Percentiles rank a stretch among this genome's conserved stretches.
phyloP scores from a whole-genome alignment of 2,888 invertebrate genomes.

The Notodonta ziczac region DNA sequence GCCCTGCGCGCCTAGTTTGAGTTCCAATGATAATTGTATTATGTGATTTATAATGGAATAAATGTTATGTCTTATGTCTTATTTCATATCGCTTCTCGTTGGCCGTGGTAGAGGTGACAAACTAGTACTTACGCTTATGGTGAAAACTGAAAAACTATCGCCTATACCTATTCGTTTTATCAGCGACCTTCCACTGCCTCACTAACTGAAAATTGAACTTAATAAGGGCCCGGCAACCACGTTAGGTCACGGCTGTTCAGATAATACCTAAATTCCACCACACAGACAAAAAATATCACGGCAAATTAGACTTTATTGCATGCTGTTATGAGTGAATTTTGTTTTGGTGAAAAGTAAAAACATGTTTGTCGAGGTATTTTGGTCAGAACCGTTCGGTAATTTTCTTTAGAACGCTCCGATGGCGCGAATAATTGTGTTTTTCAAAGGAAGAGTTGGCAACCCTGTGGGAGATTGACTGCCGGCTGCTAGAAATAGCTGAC shows the following conservation, averaged over 20 bases:
- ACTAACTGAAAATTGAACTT: slow-evolving; percentile 61
- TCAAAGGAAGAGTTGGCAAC: slow-evolving; percentile 63
- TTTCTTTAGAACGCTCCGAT: slow-evolving; percentile 78
- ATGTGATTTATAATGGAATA: too few relatives aligned
- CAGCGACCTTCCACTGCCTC: slow-evolving; percentile 34
- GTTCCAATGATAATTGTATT: too few relatives aligned
- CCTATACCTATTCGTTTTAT: slow-evolving; percentile 26
- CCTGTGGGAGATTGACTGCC: slow-evolving; percentile 52
- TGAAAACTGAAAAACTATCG: not conserved
- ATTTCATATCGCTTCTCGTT: not conserved
- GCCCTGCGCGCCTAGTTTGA: too few relatives aligned
- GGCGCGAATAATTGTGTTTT: slow-evolving; percentile 78
- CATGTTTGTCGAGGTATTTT: slow-evolving; percentile 60
- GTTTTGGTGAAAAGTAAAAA: slow-evolving; percentile 34
- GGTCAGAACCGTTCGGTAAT: slow-evolving; percentile 65
- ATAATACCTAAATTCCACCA: slow-evolving; percentile 62
- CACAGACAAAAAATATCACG: slow-evolving; percentile 25
- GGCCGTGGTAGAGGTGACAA: not conserved
- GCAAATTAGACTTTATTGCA: slow-evolving; percentile 42
- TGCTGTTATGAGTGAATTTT: slow-evolving; percentile 20
- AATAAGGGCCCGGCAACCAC: slow-evolving; percentile 56
- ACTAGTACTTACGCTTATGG: not conserved
- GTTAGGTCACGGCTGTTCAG: slow-evolving; percentile 64
- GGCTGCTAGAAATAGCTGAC: slow-evolving; percentile 43
- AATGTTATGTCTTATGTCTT: too few relatives aligned